Evolutionary conservation across 2,797 vertebrate genomes (phyloP).

Genomic region (Syndactyla subalaris): DNA sequence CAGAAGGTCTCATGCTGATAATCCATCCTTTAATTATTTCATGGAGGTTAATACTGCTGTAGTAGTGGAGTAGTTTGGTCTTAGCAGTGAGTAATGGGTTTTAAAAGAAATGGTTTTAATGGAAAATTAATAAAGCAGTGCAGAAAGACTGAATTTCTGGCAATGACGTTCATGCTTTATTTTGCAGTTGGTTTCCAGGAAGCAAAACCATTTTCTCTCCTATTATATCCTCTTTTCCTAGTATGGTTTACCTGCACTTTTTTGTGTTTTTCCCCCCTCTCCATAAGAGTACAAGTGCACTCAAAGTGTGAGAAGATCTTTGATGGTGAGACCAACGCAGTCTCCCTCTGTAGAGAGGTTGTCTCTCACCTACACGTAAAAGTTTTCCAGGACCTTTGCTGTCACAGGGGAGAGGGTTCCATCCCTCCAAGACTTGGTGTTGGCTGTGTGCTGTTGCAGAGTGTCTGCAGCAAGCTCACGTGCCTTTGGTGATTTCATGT

Average conservation of each 20-base stretch:
- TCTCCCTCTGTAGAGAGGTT: not conserved
- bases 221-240: not conserved
- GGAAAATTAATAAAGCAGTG: constrained; percentile 49
- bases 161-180: not conserved
- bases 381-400: not conserved
- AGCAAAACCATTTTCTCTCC: not conserved
- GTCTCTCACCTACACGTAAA: not conserved
- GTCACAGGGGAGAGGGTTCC: not conserved
- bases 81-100: constrained; percentile 44
- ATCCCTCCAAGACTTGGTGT: not conserved
- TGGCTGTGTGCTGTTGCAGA: not conserved
- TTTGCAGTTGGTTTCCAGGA: not conserved
- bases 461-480: not conserved
- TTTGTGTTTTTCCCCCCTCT: no score
- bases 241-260: not conserved
- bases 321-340: fast-evolving
- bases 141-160: not conserved
- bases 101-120: constrained; percentile 32
- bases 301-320: not conserved
- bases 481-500: fast-evolving
- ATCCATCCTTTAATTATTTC: constrained; percentile 75
- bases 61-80: not conserved
- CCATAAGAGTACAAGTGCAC: not conserved
- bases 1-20: constrained; percentile 63
- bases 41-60: constrained; percentile 68